phyloP scores from a whole-genome alignment of 1,140 invertebrate genomes.

The Delia radicum region DNA sequence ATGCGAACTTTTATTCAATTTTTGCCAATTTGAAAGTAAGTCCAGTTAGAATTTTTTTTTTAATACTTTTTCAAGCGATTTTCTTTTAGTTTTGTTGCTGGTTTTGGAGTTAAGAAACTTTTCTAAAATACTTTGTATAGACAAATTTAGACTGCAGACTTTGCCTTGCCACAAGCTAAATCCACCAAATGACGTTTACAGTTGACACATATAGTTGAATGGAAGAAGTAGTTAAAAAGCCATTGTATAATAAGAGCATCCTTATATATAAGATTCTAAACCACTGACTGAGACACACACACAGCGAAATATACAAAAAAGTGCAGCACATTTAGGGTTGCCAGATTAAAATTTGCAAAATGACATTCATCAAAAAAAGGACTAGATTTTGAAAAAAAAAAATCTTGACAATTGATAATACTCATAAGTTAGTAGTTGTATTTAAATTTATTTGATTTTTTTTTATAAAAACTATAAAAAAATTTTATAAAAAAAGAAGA shows the following conservation, averaged over 20 bases:
- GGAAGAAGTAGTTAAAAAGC: neutral
- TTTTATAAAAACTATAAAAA: too few relatives aligned
- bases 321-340: neutral
- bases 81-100: neutral
- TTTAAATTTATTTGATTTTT: too few relatives aligned
- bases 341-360: neutral
- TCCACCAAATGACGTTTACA: neutral
- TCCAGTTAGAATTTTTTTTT: neutral
- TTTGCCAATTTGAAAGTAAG: neutral
- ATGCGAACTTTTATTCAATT: slow-evolving; percentile 11
- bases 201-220: neutral
- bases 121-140: neutral
- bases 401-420: too few relatives aligned
- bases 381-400: too few relatives aligned
- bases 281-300: neutral
- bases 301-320: neutral
- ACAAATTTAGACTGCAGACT: neutral
- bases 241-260: neutral
- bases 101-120: neutral
- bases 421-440: too few relatives aligned
- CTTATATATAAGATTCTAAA: neutral
- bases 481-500: too few relatives aligned
- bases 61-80: neutral
- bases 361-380: too few relatives aligned
- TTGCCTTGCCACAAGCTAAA: neutral